These are phyloP conservation scores for Ovis canadensis DNA, from an alignment of 2,113 vertebrate genomes.

Conservation along the genomic window DNA sequence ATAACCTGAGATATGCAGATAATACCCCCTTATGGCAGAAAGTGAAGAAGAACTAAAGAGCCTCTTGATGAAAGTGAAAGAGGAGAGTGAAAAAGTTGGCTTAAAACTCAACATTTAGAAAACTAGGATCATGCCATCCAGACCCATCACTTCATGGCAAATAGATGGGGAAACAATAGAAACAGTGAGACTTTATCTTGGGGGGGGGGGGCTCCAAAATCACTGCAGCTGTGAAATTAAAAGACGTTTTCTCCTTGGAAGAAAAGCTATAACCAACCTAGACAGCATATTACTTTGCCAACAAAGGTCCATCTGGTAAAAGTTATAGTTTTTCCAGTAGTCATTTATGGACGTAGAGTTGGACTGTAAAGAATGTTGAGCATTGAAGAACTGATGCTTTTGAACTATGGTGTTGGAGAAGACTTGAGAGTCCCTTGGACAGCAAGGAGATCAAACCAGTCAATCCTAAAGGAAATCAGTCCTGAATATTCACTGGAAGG, in stretches of 20 bases:
- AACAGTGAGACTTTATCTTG: neutral
- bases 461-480: neutral
- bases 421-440: neutral
- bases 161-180: neutral
- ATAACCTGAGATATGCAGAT: neutral
- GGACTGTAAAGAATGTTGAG: neutral
- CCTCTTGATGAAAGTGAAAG: neutral
- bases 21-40: neutral
- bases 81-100: neutral
- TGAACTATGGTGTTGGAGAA: neutral
- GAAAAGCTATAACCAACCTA: neutral
- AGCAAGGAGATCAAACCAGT: neutral
- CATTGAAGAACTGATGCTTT: neutral
- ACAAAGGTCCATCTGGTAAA: neutral
- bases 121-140: neutral
- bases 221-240: neutral
- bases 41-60: neutral
- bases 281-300: neutral
- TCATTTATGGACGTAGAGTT: neutral
- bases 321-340: neutral
- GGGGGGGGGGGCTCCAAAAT: neutral
- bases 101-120: neutral
- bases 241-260: accelerated
- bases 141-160: neutral
- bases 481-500: neutral